phyloP scores from a whole-genome alignment of 2,888 invertebrate species.

The Xylophagus ater region DNA sequence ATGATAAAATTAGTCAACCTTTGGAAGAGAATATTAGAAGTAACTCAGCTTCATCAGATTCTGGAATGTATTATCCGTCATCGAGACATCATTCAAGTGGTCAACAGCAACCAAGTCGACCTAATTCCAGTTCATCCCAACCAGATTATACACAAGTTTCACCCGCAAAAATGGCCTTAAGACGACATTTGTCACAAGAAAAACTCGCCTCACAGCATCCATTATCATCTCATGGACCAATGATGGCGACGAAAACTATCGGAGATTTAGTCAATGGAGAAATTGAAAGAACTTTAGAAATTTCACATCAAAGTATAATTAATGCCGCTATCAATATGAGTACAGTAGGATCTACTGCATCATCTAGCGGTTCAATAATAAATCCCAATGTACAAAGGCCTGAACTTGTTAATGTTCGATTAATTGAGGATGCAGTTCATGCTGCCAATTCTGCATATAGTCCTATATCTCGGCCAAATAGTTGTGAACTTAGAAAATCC shows the following conservation, averaged over 20 bases:
- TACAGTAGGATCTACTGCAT: constrained; percentile 37
- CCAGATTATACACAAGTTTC: constrained; percentile 66
- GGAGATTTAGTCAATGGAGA: constrained; percentile 82
- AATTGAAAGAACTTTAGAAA: constrained; percentile 79
- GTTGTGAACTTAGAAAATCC: constrained; percentile 37
- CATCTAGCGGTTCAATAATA: constrained; percentile 43
- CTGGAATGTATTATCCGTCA: constrained; percentile 28
- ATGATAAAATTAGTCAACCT: constrained; percentile 13
- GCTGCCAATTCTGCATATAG: constrained; percentile 21
- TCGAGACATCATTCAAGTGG: constrained; percentile 11
- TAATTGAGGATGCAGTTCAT: constrained; percentile 30
- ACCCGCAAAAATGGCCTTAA: constrained; percentile 75
- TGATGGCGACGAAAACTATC: constrained; percentile 63
- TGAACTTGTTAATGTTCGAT: constrained; percentile 46
- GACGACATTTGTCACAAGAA: constrained; percentile 78
- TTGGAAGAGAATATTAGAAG: constrained; percentile 26
- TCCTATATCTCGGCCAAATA: constrained; percentile 46
- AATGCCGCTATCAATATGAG: constrained; percentile 84
- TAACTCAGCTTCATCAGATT: constrained; percentile 35
- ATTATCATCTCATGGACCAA: constrained; percentile 21
- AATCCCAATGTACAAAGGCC: constrained; percentile 47
- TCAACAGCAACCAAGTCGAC: constrained; percentile 32
- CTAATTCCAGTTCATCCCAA: constrained; percentile 38
- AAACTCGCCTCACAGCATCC: constrained; percentile 54
- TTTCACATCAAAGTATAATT: constrained; percentile 78